Base-by-base conservation (phyloP, 2,797 vertebrate species). In the Chelon labrosus region DNA sequence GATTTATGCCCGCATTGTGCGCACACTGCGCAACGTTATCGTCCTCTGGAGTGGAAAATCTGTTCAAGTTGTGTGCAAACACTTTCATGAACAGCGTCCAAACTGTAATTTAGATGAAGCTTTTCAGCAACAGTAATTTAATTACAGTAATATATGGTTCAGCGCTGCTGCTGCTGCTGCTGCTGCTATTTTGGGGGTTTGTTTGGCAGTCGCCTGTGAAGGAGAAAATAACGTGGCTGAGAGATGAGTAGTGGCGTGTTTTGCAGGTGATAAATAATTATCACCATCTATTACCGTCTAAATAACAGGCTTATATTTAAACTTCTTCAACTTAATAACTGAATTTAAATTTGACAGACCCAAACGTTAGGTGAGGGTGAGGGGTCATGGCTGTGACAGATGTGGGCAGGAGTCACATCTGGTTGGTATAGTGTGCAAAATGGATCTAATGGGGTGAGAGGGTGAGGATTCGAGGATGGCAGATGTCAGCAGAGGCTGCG, bases 401-500 rank as follows among this genome's bases (percentile, higher is more conserved):
- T 85, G 83, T 77, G 76, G 76, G 73, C 69, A 65, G 81, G 65
- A 88, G 73, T 76, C 89, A 89, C 90, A 91, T 91, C 86, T 90
- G 91, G 77, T 80, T 75, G 76, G 67, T 84, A 22, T 47, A 59
- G 77, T 38, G 16, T 75, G 73, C 35, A 75, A 79, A 89, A 85
- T 64, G 69, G 57, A 88, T 66, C 75, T 88, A 86, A 89, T 86
- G 86, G 85, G 75, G 82, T 82, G 86, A 86, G 70, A 75, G 85
- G 86, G 55, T 77, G 87, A 85, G 70, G 87, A 71, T 84, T 69
- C 14, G 77, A 85, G 79, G 78, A 77, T 89, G 89, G 89, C 90
- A 92, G 90, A 91, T 91, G 90, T 91, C 89, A 78, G 89, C 55
- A 60, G 65, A 88, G 82, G 74, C 78, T 73, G 64, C 10, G 75